These are phyloP conservation scores for Phrynocephalus guinanensis DNA, from an alignment of 2,797 vertebrate species.

Conservation along the genomic window DNA sequence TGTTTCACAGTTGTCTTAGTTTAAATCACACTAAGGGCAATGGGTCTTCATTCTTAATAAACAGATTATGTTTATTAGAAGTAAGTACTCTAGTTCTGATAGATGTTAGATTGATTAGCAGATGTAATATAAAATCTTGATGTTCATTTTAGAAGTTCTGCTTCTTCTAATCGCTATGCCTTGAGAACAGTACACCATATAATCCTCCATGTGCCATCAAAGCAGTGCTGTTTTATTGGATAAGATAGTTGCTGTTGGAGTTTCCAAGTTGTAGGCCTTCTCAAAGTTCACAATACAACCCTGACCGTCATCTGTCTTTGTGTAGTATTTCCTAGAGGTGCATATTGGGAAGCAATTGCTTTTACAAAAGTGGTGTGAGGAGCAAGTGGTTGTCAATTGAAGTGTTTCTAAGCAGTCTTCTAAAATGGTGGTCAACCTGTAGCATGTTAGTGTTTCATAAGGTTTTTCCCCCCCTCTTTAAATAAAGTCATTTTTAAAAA, in stretches of 20 bases:
- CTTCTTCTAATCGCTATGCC: not conserved
- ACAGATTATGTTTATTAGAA: not conserved
- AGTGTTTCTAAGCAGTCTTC: conserved; percentile 6
- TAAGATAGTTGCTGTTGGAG: not conserved
- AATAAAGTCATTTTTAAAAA: not conserved
- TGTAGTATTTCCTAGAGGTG: not conserved
- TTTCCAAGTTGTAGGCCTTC: not conserved
- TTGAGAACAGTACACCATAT: not conserved
- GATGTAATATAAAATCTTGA: not conserved
- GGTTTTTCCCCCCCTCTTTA: not conserved
- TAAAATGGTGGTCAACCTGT: not conserved
- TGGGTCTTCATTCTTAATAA: not conserved
- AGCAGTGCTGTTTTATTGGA: not conserved
- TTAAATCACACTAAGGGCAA: not conserved
- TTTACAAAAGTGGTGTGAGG: conserved; percentile 16
- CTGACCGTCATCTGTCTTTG: not conserved
- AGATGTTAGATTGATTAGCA: not conserved
- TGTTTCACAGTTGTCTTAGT: not conserved
- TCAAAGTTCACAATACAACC: not conserved
- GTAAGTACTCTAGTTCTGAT: not conserved
- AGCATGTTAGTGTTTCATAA: not conserved
- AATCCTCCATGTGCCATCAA: not conserved
- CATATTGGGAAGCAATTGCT: not conserved
- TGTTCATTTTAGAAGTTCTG: not conserved
- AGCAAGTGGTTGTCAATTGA: not conserved